These are phyloP conservation scores for Drosophila micromelanica DNA, from an alignment of 1,140 invertebrate species.

Conservation along the genomic window DNA sequence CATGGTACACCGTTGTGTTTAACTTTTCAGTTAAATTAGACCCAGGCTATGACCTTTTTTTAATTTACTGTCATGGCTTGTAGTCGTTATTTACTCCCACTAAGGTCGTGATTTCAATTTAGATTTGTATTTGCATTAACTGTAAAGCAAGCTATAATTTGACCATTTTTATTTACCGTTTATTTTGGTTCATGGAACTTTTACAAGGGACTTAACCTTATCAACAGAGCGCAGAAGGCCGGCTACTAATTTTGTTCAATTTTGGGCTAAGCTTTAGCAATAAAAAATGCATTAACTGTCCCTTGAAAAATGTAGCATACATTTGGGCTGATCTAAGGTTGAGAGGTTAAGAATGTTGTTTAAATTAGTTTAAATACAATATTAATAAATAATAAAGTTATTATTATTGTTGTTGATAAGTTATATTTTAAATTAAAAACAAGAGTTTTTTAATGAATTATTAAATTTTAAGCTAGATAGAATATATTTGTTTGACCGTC, in stretches of 20 bases:
- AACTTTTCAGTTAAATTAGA: background rate
- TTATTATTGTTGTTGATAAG: background rate
- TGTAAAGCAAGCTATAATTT: background rate
- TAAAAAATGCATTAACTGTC: background rate
- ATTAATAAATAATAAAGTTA: background rate
- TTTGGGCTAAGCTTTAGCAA: background rate
- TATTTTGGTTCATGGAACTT: background rate
- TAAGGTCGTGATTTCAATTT: conserved; percentile 25
- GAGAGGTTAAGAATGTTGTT: background rate
- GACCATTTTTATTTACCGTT: background rate
- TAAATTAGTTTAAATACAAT: conserved; percentile 1
- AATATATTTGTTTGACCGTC: conserved; percentile 12
- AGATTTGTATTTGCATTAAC: conserved; percentile 37
- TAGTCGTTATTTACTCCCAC: conserved; percentile 16
- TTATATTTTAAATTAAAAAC: background rate
- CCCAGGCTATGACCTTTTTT: conserved; percentile 3
- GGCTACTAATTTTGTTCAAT: background rate
- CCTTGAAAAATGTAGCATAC: conserved; percentile 16
- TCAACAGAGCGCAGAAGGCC: background rate
- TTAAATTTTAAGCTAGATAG: conserved; percentile 22
- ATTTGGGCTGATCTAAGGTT: conserved; percentile 5
- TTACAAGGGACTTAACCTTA: background rate
- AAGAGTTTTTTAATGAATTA: conserved; percentile 11
- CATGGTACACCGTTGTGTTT: background rate
- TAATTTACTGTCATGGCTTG: background rate